phyloP scores from a whole-genome alignment of 2,113 vertebrate species.

The Syngnathus floridae region DNA sequence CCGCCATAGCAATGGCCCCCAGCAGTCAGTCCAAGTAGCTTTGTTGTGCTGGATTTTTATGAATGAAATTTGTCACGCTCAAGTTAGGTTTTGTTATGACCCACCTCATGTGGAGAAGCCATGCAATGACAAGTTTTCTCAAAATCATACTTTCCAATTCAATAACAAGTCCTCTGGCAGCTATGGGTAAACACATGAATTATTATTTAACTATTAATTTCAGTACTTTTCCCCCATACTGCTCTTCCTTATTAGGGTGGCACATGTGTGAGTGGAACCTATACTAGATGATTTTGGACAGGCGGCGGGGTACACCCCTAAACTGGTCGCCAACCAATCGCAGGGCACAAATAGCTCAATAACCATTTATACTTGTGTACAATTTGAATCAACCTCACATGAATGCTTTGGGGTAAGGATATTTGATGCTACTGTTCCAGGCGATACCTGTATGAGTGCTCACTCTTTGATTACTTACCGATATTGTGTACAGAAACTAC shows the following conservation, averaged over 20 bases:
- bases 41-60: constrained; percentile 34
- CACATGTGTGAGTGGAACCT: neutral
- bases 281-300: neutral
- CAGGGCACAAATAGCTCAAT: neutral
- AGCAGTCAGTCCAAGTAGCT: constrained; percentile 30
- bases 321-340: neutral
- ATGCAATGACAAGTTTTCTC: constrained; percentile 43
- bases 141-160: neutral
- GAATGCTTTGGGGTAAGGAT: neutral
- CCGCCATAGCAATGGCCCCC: constrained; percentile 43
- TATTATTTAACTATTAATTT: neutral
- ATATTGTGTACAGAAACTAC: too few species aligned
- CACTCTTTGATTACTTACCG: too few species aligned
- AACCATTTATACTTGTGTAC: neutral
- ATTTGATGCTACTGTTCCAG: too few species aligned
- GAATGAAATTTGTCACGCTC: constrained; percentile 33
- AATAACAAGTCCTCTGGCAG: neutral
- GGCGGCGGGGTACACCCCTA: neutral
- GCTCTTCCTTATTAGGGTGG: too few species aligned
- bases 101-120: constrained; percentile 60
- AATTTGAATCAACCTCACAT: neutral
- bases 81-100: constrained; percentile 38
- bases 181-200: neutral
- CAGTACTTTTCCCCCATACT: neutral
- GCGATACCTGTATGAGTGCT: too few species aligned